A percentile compares a stretch with the other conserved stretches of the same genome.
Evolutionary conservation across 2,797 vertebrate genomes (phyloP).

Genomic region (Phoeniculus purpureus): DNA sequence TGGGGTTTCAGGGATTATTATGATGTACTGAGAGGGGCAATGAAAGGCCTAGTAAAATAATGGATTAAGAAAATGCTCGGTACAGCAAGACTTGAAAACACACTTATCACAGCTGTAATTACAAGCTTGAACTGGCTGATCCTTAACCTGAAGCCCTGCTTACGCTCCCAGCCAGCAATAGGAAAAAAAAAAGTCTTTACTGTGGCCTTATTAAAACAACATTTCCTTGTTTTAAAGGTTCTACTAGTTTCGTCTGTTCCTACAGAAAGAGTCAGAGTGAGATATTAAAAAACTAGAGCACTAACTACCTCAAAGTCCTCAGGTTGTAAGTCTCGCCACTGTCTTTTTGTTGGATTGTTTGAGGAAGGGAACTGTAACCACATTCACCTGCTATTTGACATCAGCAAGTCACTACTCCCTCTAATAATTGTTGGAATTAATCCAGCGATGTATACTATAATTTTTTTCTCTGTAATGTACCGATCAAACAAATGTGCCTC

Average conservation of each 20-base stretch:
- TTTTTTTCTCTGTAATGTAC: not conserved
- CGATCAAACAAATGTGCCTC: not conserved
- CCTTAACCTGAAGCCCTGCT: conserved; percentile 3
- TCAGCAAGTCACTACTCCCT: not conserved
- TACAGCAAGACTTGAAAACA: conserved; percentile 1
- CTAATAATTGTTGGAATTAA: not conserved
- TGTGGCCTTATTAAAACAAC: conserved; percentile 1
- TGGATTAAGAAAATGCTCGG: conserved; percentile 38
- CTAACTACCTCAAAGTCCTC: not conserved
- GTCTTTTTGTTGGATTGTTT: not conserved
- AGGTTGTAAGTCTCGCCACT: not conserved
- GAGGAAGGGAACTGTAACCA: not conserved
- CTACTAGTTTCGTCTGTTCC: not conserved
- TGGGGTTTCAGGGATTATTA: not conserved
- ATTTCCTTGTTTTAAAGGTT: conserved; percentile 34
- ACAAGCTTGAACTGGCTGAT: conserved; percentile 36
- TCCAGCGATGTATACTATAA: not conserved
- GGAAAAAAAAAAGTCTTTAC: not conserved
- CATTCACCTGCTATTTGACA: not conserved
- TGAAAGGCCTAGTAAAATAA: not conserved
- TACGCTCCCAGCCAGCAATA: not conserved
- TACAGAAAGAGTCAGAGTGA: not conserved
- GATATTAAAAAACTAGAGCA: not conserved
- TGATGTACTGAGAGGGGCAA: not conserved
- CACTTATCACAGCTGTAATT: conserved; percentile 51